Percentiles rank a stretch among this genome's conserved stretches.
These are phyloP conservation scores for Drosophila formosana DNA, from an alignment of 2,888 invertebrate species.

Conservation along the genomic window DNA sequence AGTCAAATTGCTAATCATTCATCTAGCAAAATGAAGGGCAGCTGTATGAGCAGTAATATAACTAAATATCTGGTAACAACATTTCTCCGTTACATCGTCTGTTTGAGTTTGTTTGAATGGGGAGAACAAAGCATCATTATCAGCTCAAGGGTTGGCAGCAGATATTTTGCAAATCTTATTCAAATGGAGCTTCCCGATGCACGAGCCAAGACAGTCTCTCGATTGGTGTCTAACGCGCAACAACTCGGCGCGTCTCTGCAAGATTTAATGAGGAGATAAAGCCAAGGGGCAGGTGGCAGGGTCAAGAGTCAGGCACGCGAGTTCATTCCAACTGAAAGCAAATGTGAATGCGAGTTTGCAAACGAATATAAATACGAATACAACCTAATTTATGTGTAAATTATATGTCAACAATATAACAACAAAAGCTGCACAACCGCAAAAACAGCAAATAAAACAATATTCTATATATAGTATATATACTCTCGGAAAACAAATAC, in stretches of 20 bases:
- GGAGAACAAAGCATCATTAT: neutral
- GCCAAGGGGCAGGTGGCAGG: neutral
- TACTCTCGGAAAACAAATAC: constrained; percentile 1
- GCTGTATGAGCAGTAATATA: neutral
- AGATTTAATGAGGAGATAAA: constrained; percentile 40
- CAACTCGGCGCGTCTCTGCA: constrained; percentile 41
- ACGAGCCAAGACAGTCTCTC: constrained; percentile 42
- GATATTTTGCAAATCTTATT: constrained; percentile 34
- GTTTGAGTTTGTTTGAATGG: neutral
- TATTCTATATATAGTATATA: neutral
- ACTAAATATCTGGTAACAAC: neutral
- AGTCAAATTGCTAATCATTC: constrained; percentile 7
- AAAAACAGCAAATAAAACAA: constrained; percentile 8
- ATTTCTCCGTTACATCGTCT: neutral
- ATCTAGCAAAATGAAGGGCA: neutral
- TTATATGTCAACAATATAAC: constrained; percentile 19
- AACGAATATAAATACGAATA: constrained; percentile 5
- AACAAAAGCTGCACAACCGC: constrained; percentile 5
- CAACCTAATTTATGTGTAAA: neutral
- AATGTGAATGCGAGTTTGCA: neutral
- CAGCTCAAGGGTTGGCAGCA: neutral
- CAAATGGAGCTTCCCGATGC: constrained; percentile 31
- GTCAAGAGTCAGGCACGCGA: constrained; percentile 11
- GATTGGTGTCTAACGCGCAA: constrained; percentile 55
- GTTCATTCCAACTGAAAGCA: neutral